phyloP scores from a whole-genome alignment of 1,140 invertebrate genomes.

The Sitobion miscanthi region DNA sequence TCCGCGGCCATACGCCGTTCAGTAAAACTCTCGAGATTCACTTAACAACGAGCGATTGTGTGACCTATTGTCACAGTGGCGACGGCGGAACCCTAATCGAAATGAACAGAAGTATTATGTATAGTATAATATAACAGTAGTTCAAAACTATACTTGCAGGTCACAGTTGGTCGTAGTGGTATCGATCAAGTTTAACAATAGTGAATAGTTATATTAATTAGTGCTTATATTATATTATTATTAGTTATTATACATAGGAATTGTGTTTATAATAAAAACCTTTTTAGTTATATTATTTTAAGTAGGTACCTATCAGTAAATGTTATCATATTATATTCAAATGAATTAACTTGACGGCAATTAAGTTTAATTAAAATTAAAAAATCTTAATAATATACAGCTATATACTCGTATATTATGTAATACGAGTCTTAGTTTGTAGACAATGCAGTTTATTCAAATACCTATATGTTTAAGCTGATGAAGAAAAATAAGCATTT shows the following conservation, averaged over 20 bases:
- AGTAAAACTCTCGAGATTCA: constrained; percentile 3
- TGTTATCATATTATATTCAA: background rate
- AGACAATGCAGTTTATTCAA: background rate
- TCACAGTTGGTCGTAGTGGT: background rate
- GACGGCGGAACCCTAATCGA: background rate
- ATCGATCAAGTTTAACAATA: background rate
- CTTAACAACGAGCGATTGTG: background rate
- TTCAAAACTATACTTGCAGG: background rate
- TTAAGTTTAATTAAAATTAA: background rate
- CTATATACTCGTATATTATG: too few relatives aligned
- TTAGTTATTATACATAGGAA: background rate
- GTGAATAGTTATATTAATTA: background rate
- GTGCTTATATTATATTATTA: background rate
- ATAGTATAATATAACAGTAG: background rate
- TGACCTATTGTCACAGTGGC: background rate
- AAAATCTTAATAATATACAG: background rate
- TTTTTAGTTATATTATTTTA: background rate
- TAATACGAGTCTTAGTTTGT: background rate
- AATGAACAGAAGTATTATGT: background rate
- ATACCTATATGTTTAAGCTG: background rate
- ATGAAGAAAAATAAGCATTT: background rate
- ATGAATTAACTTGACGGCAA: background rate
- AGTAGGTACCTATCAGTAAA: background rate
- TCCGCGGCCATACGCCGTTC: background rate
- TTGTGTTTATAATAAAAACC: background rate